Conservation (phyloP, 2,113 vertebrate species). For the Natator depressus region DNA sequence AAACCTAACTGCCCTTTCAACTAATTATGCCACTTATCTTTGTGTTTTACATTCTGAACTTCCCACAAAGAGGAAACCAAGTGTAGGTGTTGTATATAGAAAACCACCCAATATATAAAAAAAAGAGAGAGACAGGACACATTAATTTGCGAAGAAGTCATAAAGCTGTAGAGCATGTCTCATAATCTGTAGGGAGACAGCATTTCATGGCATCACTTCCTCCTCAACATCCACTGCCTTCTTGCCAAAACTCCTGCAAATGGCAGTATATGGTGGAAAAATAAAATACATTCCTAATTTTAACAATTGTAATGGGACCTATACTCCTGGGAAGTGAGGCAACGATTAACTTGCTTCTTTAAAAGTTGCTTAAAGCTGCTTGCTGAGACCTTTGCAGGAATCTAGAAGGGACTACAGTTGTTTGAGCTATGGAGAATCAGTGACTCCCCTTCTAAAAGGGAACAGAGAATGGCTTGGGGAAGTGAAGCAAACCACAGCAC, state of each 20-base stretch:
- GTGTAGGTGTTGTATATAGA: background rate
- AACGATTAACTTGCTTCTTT: background rate
- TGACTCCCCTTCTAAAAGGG: background rate
- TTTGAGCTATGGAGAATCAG: background rate
- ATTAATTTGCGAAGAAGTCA: background rate
- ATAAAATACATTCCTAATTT: background rate
- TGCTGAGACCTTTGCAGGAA: background rate
- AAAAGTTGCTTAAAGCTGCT: background rate
- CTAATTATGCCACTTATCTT: background rate
- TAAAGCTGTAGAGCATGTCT: background rate
- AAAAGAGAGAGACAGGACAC: background rate
- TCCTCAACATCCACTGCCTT: background rate
- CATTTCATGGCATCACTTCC: background rate
- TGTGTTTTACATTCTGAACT: background rate
- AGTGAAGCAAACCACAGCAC: background rate
- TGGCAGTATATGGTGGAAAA: background rate
- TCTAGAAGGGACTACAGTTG: background rate
- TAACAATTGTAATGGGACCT: background rate
- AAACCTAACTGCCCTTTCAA: background rate
- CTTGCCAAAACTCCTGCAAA: background rate
- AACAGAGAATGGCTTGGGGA: background rate
- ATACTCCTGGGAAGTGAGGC: background rate
- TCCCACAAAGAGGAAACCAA: background rate
- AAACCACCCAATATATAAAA: background rate
- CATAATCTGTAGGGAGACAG: background rate